Base-by-base conservation (phyloP, 2,888 invertebrate genomes). In the Azorinus chamasolen region DNA sequence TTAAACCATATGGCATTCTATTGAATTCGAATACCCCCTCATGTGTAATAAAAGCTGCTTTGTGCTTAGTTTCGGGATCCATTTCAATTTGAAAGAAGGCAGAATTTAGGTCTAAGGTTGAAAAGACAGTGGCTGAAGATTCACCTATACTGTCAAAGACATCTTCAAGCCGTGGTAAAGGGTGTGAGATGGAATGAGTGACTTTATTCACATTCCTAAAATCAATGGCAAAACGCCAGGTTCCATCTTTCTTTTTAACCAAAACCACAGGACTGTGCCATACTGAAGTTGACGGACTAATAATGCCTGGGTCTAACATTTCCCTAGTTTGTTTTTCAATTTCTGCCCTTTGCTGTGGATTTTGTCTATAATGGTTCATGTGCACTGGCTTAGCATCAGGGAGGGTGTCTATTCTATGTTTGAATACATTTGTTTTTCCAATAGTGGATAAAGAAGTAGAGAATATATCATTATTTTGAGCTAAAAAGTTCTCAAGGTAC, bases 41-140 rank as follows among this genome's bases (percentile, higher is more conserved):
- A n/a, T n/a, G n/a, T n/a, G 62, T 58, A 82, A 2, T 77, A 61
- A 14, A 74, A 74, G 81, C 81, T 20, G 77, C 57, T 39, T 83
- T 85, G n/a, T 83, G 78, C 24, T 77, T 74, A 22, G 81, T 78
- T 39, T 72, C 77, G 27, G 65, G 73, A 53, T 75, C 69, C 12
- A 80, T 37, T 12, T 55, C 71, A 39, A 72, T 75, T 55, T 79
- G 75, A 63, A 72, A 82, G 22, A 68, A 79, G 0, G 73, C 76
- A 18, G 73, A 76, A 41, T 62, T 65, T 1, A 79, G 46, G 63
- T 79, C 79, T 20, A 82, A 22, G 2, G 69, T 73, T 12, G 74
- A 51, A 43, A 82, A 82, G 8, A 76, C 65, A 14, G 62, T 54
- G 0, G 76, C 72, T 50, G 62, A 58, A 12, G 76, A 62, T 18